These are phyloP conservation scores for Hanleya hanleyi DNA, from an alignment of 2,888 invertebrate species.

Conservation along the genomic window DNA sequence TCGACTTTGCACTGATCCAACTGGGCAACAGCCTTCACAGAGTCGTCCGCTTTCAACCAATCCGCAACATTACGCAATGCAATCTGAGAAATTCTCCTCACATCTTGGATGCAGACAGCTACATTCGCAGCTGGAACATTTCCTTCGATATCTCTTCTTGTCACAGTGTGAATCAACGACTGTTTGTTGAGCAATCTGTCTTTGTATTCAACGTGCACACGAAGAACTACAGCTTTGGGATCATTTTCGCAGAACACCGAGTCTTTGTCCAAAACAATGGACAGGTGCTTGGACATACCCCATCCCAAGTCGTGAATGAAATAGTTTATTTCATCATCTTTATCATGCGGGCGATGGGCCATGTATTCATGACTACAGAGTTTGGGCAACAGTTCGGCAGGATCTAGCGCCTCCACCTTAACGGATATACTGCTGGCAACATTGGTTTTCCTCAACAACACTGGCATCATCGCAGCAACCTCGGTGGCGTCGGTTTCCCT, in stretches of 20 bases:
- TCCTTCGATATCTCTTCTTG: neutral
- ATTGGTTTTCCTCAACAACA: conserved; percentile 57
- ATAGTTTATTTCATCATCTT: conserved; percentile 38
- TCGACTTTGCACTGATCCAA: conserved; percentile 43
- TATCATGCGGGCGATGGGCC: conserved; percentile 29
- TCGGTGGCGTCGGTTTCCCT: conserved; percentile 51
- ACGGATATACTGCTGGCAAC: conserved; percentile 58
- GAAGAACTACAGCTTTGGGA: conserved; percentile 9
- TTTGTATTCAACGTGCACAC: conserved; percentile 17
- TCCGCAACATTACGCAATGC: conserved; percentile 42
- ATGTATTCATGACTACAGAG: conserved; percentile 49
- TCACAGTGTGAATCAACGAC: neutral
- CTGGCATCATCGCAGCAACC: conserved; percentile 60
- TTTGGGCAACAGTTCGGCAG: conserved; percentile 38
- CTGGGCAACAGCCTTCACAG: conserved; percentile 22
- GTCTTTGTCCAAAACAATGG: conserved; percentile 36
- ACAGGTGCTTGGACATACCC: conserved; percentile 46
- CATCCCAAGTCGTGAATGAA: conserved; percentile 54
- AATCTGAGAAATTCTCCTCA: neutral
- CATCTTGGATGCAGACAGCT: neutral
- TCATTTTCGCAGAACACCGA: neutral
- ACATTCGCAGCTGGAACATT: neutral
- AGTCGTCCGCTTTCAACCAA: conserved; percentile 33
- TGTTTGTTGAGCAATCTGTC: conserved; percentile 6
- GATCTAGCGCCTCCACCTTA: conserved; percentile 38